Conservation (phyloP, 2,888 invertebrate genomes). For the Panorpa germanica region DNA sequence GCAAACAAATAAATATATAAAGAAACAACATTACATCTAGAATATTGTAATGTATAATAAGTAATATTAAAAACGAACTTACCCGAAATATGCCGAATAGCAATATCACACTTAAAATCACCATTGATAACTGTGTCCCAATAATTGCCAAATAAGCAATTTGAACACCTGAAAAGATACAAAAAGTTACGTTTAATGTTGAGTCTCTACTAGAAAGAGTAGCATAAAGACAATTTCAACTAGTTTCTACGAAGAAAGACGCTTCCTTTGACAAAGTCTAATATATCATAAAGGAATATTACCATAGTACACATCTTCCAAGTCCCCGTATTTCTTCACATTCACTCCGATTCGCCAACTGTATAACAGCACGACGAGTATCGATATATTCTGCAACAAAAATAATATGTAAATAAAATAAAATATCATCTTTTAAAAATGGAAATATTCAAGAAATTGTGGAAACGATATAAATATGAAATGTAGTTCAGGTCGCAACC, state of each 20-base stretch:
- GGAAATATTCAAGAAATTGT: conserved; percentile 5
- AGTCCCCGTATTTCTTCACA: conserved; percentile 42
- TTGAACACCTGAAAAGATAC: conserved; percentile 52
- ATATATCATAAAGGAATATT: conserved; percentile 19
- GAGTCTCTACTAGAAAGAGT: no score
- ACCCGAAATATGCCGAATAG: conserved; percentile 61
- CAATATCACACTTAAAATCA: conserved; percentile 47
- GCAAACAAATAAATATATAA: conserved; percentile 4
- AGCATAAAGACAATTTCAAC: no score
- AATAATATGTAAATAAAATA: conserved; percentile 13
- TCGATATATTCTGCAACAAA: conserved; percentile 53
- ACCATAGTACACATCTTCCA: conserved; percentile 65
- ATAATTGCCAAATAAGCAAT: conserved; percentile 63
- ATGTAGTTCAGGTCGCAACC: neutral
- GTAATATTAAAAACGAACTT: conserved; percentile 21
- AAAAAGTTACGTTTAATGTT: no score
- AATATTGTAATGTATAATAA: conserved; percentile 10
- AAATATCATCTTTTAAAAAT: conserved; percentile 6
- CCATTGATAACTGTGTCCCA: conserved; percentile 62
- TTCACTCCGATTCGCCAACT: conserved; percentile 59
- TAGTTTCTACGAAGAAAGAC: no score
- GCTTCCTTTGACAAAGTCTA: no score
- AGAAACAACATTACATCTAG: neutral
- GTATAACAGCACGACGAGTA: conserved; percentile 52
- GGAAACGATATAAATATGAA: conserved; percentile 7